Evolutionary conservation across 2,113 vertebrate species (phyloP).

Genomic region (Craseonycteris thonglongyai): DNA sequence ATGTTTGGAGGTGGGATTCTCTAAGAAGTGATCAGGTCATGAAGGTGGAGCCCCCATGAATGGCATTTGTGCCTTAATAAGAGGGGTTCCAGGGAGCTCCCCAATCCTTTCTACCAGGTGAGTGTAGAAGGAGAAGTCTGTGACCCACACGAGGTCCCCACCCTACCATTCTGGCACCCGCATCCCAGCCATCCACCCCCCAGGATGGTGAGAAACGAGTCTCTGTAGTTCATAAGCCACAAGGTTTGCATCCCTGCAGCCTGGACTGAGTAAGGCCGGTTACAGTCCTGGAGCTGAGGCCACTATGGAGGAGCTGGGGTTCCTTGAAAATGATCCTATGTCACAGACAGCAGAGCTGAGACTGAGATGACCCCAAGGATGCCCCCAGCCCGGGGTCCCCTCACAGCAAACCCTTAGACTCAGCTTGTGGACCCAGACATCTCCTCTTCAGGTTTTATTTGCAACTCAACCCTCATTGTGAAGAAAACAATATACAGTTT

Average conservation of each 20-base stretch:
- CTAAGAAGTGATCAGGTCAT: not conserved
- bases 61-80: not conserved
- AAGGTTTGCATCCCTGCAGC: not conserved
- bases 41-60: not conserved
- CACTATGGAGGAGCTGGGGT: not conserved
- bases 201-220: not conserved
- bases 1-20: not conserved
- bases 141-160: not conserved
- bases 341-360: not conserved
- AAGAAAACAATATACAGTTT: not conserved
- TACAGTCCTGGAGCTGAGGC: not conserved
- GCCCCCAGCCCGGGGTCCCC: accelerated
- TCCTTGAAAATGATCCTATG: not conserved
- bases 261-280: not conserved
- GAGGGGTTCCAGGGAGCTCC: not conserved
- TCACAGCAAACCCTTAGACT: accelerated
- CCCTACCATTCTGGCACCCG: accelerated
- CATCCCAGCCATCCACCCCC: not conserved
- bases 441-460: not conserved
- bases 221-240: not conserved
- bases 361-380: no score
- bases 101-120: not conserved
- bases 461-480: not conserved
- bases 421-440: not conserved
- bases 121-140: not conserved